Base-by-base conservation (phyloP, 2,113 vertebrate genomes). In the Erinaceus europaeus region DNA sequence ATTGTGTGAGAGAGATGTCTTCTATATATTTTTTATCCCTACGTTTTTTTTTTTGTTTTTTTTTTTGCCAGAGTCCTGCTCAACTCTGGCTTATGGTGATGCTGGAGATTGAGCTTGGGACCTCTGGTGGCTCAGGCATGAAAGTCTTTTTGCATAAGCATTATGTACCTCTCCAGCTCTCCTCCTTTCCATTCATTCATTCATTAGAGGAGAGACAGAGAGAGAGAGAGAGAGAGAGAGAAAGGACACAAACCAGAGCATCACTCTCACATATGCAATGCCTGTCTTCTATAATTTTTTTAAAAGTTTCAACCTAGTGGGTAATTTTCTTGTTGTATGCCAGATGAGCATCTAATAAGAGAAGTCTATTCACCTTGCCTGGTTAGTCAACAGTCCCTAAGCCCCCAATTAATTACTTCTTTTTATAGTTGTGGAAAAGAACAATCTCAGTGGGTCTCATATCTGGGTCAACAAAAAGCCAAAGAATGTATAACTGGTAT, bases 401-500 rank as follows among this genome's bases (percentile, higher is more conserved):
- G 18, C 53, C 71, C 72, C 65, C 29, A 57, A 25, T 78, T 86
- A 88, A 86, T 83, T 69, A 64, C 55, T 80, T 17, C 53, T 59
- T 72, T 65, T 76, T 75, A 59, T 65, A 67, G 46, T 40, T 11
- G 25, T 84, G 38, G 42, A 61, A 74, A 75, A 87, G 55, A 52
- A 34, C 36, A 80, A 15, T 32, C 62, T 84, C 62, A 76, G 17
- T 55, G 23, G 9, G 32, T 61, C 48, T 91, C 76, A 36, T 34
- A 80, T 80, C 50, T 91, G 55, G 67, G 65, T 64, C 84, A 88
- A 88, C 75, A 67, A 71, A 71, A 86, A 92, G 36, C 14, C 61
- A 65, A 25, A 88, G 40, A 78, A 79, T 15, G 21, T 25, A 65
- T 27, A 71, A 12, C 18, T 69, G 61, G 40, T 18, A 10, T 44